Percentiles rank a stretch among this genome's conserved stretches.
Conservation (phyloP, 2,797 vertebrate species). For the Cirrhinus molitorella region DNA sequence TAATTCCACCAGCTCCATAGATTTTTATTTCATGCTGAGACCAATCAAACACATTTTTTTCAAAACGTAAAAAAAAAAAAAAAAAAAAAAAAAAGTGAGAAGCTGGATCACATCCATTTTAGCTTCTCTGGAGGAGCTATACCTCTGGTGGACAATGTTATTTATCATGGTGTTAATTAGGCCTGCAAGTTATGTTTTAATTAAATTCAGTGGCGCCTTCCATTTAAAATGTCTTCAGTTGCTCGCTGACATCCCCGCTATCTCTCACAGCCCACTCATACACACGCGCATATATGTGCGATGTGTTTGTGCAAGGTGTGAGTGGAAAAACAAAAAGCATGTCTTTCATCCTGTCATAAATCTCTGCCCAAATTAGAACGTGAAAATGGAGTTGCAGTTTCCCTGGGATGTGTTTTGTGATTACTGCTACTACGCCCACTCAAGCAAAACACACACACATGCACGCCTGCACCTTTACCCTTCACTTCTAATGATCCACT, state of each 20-base stretch:
- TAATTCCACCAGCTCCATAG: background rate
- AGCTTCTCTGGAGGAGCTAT: slow-evolving; percentile 5
- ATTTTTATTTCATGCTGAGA: background rate
- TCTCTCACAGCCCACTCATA: slow-evolving; percentile 28
- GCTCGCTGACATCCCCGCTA: slow-evolving; percentile 8
- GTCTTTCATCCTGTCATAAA: slow-evolving; percentile 50
- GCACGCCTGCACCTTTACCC: background rate
- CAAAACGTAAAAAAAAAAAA: background rate
- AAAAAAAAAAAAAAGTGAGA: background rate
- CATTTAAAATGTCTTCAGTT: slow-evolving; percentile 38
- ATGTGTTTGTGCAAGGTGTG: slow-evolving; percentile 37
- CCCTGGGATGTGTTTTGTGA: slow-evolving; percentile 36
- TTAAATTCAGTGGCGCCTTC: slow-evolving; percentile 67
- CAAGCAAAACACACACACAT: slow-evolving; percentile 23
- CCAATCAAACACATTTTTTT: slow-evolving; percentile 8
- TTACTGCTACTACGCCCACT: slow-evolving; percentile 41
- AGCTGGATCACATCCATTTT: slow-evolving; percentile 26
- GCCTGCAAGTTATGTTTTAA: slow-evolving; percentile 71
- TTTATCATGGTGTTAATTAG: slow-evolving; percentile 79
- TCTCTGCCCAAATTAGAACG: slow-evolving; percentile 46
- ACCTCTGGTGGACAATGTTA: slow-evolving; percentile 60
- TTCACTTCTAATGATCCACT: slow-evolving; percentile 7
- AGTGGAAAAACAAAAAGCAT: slow-evolving; percentile 30
- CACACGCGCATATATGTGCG: background rate
- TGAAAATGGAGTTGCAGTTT: slow-evolving; percentile 46